These are phyloP conservation scores for Acanthurus lineatus DNA, from an alignment of 2,797 vertebrate genomes.

Conservation along the genomic window DNA sequence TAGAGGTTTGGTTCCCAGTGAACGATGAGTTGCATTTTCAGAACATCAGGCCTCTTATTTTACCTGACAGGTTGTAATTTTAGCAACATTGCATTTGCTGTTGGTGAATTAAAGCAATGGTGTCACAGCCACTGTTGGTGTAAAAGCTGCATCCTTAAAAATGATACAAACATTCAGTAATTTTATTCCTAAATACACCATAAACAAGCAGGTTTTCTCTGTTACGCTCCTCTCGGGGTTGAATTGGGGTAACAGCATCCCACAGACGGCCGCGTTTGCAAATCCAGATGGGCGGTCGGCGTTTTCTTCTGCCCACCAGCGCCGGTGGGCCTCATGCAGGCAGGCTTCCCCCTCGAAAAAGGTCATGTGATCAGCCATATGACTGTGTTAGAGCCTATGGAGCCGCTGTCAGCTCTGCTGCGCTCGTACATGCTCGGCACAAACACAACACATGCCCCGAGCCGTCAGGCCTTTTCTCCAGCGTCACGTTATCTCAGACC, in stretches of 20 bases:
- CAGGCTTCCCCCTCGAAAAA: neutral
- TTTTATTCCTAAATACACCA: conserved; percentile 1
- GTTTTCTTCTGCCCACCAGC: conserved; percentile 27
- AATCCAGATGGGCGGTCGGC: conserved; percentile 16
- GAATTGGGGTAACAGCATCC: neutral
- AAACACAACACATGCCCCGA: conserved; percentile 66
- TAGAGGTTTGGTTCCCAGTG: neutral
- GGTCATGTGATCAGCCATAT: conserved; percentile 66
- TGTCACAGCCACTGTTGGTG: neutral
- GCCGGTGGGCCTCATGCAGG: neutral
- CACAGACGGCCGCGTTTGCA: conserved; percentile 1
- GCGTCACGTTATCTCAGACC: conserved; percentile 68
- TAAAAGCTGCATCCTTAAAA: neutral
- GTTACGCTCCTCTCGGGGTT: neutral
- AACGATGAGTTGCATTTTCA: neutral
- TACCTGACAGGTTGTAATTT: neutral
- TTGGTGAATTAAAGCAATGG: too few species aligned
- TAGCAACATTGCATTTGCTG: neutral
- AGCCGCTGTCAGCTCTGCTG: conserved; percentile 60
- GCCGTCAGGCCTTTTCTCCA: conserved; percentile 67
- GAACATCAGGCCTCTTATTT: neutral
- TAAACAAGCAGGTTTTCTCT: neutral
- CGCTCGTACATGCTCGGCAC: conserved; percentile 45
- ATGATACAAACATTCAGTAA: neutral
- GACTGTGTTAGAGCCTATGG: conserved; percentile 34